Percentiles rank a stretch among this genome's conserved stretches.
phyloP scores from a whole-genome alignment of 2,888 invertebrate species.

The Epistrophe grossulariae region DNA sequence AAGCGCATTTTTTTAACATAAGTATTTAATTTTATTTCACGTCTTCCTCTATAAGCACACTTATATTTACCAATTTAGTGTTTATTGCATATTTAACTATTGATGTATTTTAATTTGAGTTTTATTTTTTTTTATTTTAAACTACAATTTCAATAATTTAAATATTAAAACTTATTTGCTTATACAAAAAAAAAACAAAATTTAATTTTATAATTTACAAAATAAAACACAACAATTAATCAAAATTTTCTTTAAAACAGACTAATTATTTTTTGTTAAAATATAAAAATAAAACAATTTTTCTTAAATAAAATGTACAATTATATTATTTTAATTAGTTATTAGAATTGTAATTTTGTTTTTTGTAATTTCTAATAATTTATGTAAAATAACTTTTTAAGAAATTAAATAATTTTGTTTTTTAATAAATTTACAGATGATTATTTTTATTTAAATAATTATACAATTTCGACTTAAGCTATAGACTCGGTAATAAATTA shows the following conservation, averaged over 20 bases:
- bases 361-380: constrained; percentile 51
- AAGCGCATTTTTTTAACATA: constrained; percentile 44
- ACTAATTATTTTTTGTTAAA: constrained; percentile 30
- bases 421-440: constrained; percentile 43
- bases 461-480: constrained; percentile 59
- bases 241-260: constrained; percentile 38
- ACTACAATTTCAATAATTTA: constrained; percentile 52
- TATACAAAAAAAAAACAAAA: constrained; percentile 33
- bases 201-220: constrained; percentile 46
- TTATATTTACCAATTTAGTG: constrained; percentile 37
- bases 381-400: constrained; percentile 49
- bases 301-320: constrained; percentile 56
- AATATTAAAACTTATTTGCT: constrained; percentile 26
- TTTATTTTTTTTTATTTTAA: constrained; percentile 16
- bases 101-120: constrained; percentile 37
- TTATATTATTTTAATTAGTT: constrained; percentile 21
- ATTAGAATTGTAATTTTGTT: constrained; percentile 12
- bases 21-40: constrained; percentile 62
- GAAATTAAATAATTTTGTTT: constrained; percentile 34
- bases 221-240: constrained; percentile 57
- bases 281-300: constrained; percentile 48
- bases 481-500: constrained; percentile 65
- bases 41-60: constrained; percentile 61
- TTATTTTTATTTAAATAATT: constrained; percentile 41
- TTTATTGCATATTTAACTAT: constrained; percentile 64